These are phyloP conservation scores for Pentalonia nigronervosa DNA, from an alignment of 1,140 invertebrate species.

Conservation along the genomic window DNA sequence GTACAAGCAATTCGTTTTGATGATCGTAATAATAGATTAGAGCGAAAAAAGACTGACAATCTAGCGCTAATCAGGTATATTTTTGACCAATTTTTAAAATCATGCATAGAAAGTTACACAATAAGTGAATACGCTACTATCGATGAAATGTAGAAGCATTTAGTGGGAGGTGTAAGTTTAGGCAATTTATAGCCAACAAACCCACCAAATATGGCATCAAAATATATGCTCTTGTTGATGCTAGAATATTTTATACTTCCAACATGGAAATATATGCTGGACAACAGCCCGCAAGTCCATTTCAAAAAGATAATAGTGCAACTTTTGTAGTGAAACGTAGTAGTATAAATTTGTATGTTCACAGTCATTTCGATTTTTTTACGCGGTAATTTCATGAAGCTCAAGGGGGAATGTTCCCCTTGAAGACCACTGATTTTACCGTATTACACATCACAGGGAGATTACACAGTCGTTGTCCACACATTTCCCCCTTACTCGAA, in stretches of 20 bases:
- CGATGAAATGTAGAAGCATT: slow-evolving; percentile 63
- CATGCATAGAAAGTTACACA: slow-evolving; percentile 60
- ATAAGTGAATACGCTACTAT: slow-evolving; percentile 59
- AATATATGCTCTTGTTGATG: slow-evolving; percentile 62
- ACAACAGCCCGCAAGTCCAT: slow-evolving; percentile 51
- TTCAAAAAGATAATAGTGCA: slow-evolving; percentile 56
- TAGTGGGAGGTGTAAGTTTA: slow-evolving; percentile 63
- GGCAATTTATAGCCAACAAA: slow-evolving; percentile 64
- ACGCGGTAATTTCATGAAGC: no score
- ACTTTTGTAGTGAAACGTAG: slow-evolving; percentile 53
- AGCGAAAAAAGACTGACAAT: slow-evolving; percentile 62
- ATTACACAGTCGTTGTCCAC: no score
- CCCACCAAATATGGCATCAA: slow-evolving; percentile 65
- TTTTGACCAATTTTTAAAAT: slow-evolving; percentile 8
- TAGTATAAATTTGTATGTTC: no score
- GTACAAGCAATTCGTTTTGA: slow-evolving; percentile 58
- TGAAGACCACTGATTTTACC: no score
- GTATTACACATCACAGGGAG: no score
- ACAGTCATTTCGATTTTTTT: no score
- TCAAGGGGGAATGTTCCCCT: no score
- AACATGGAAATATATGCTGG: slow-evolving; percentile 61
- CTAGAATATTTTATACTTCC: slow-evolving; percentile 58
- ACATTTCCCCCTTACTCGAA: no score
- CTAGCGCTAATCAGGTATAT: slow-evolving; percentile 61
- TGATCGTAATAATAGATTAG: slow-evolving; percentile 62